A percentile compares a stretch with the other conserved stretches of the same genome.
These are phyloP conservation scores for Pelagia noctiluca DNA, from an alignment of 30 jellyfish, hydroid and myxozoan species.

Conservation along the genomic window DNA sequence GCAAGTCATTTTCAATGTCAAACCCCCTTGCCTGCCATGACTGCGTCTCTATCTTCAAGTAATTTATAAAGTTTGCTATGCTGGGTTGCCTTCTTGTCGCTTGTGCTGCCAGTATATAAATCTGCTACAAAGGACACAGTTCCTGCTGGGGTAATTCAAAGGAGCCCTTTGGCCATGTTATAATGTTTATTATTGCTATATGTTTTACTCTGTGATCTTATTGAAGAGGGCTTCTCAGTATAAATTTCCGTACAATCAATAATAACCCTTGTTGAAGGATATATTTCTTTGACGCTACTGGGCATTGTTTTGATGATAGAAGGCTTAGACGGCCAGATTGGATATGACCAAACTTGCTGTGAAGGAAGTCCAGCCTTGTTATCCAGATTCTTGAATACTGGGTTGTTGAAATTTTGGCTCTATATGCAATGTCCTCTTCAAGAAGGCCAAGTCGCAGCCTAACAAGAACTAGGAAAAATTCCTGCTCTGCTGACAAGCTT, in stretches of 20 bases:
- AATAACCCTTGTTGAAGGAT: slow-evolving; percentile 33
- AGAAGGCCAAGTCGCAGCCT: slow-evolving; percentile 44
- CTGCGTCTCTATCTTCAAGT: slow-evolving; percentile 42
- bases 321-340: slow-evolving; percentile 9
- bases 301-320: slow-evolving; percentile 17
- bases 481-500: slow-evolving; percentile 29
- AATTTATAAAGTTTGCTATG: no score
- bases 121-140: no score
- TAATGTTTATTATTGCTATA: no score
- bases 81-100: no score
- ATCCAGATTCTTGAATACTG: slow-evolving; percentile 48
- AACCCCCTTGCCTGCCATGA: slow-evolving; percentile 76
- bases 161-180: no score
- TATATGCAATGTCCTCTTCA: slow-evolving; percentile 26
- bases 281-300: background rate
- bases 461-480: slow-evolving; percentile 39
- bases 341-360: no score
- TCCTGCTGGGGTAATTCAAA: no score
- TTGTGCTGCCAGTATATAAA: no score
- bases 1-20: slow-evolving; percentile 37
- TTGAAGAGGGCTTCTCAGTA: slow-evolving; percentile 39
- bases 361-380: slow-evolving; percentile 51
- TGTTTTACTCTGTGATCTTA: no score
- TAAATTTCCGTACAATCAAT: slow-evolving; percentile 35
- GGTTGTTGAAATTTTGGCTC: slow-evolving; percentile 40